These are phyloP conservation scores for Gymnogyps californianus DNA, from an alignment of 2,113 vertebrate species.

Conservation along the genomic window DNA sequence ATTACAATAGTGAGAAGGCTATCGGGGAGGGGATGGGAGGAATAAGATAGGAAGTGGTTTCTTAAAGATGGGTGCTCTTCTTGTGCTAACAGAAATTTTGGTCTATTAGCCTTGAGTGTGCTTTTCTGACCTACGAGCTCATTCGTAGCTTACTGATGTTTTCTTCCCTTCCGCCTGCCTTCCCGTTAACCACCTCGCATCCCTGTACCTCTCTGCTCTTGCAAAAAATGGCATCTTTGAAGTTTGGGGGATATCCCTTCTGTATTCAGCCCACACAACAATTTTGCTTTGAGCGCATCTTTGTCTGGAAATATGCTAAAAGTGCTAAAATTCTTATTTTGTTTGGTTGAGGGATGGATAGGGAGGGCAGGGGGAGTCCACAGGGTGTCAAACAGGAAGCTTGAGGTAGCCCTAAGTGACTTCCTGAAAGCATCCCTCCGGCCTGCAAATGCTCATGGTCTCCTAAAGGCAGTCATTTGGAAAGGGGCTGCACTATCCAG, in stretches of 20 bases:
- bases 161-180: neutral
- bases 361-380: neutral
- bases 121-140: neutral
- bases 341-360: neutral
- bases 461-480: neutral
- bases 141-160: neutral
- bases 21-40: neutral
- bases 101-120: neutral
- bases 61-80: neutral
- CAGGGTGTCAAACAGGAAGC: neutral
- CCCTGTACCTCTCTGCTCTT: neutral
- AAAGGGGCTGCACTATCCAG: neutral
- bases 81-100: neutral
- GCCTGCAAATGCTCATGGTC: neutral
- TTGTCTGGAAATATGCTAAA: neutral
- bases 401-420: neutral
- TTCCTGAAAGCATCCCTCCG: neutral
- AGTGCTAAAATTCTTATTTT: neutral
- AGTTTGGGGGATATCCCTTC: neutral
- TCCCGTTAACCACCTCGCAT: neutral
- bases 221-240: neutral
- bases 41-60: conserved; percentile 29
- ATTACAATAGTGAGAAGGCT: neutral
- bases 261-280: neutral
- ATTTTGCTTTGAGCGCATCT: neutral